phyloP scores from a whole-genome alignment of 2,888 invertebrate species.

The Altica lythri region DNA sequence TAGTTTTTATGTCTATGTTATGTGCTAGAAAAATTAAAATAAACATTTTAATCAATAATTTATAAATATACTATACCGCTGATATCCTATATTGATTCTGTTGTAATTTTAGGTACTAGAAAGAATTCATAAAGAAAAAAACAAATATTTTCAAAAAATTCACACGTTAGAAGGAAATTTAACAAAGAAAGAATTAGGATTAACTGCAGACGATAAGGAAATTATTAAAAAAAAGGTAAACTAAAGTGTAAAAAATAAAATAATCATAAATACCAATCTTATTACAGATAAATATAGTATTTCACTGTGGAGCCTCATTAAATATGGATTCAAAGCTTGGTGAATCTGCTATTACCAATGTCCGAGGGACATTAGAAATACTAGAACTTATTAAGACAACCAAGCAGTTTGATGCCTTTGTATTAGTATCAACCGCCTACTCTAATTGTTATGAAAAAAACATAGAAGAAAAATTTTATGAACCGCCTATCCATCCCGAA shows the following conservation, averaged over 20 bases:
- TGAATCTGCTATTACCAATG: conserved; percentile 43
- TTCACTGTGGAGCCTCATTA: conserved; percentile 46
- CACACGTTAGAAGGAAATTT: conserved; percentile 44
- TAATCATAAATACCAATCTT: no score
- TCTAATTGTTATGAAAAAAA: conserved; percentile 48
- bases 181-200: conserved; percentile 37
- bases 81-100: no score
- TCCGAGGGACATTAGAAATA: conserved; percentile 43
- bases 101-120: conserved; percentile 34
- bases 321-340: conserved; percentile 44
- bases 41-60: no score
- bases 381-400: conserved; percentile 36
- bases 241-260: no score
- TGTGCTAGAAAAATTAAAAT: no score
- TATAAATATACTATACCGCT: no score
- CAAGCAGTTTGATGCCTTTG: conserved; percentile 44
- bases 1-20: no score
- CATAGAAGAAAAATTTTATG: conserved; percentile 57
- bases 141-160: conserved; percentile 36
- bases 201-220: conserved; percentile 32
- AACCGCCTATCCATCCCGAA: conserved; percentile 53
- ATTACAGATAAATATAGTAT: conserved; percentile 43
- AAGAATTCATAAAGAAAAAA: conserved; percentile 22
- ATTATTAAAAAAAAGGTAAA: conserved; percentile 37
- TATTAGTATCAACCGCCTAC: conserved; percentile 54